Evolutionary conservation across 2,113 vertebrate genomes (phyloP).

Genomic region (Callaeas wilsoni): DNA sequence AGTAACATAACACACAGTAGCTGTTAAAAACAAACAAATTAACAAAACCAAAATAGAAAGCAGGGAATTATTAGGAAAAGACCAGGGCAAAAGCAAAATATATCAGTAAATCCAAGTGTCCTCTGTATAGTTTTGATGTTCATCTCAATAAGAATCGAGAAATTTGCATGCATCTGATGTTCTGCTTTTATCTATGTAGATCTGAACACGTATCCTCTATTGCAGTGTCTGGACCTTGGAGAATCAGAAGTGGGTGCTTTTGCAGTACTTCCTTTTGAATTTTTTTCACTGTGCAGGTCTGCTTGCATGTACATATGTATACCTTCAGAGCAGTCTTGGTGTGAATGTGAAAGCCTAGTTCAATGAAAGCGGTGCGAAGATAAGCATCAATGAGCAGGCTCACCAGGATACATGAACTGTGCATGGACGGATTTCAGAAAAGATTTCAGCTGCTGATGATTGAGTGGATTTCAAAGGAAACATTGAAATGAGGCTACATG

Average conservation of each 20-base stretch:
- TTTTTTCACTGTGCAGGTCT: not conserved
- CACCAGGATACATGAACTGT: conserved; percentile 29
- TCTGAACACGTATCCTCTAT: not conserved
- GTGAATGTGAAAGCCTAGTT: conserved; percentile 15
- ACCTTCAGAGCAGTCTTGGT: conserved; percentile 8
- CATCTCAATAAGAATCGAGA: not conserved
- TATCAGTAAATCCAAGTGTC: not conserved
- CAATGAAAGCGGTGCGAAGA: not conserved
- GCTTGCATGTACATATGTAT: not conserved
- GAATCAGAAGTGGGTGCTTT: not conserved
- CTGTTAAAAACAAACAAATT: conserved; percentile 6
- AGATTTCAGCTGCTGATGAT: conserved; percentile 41
- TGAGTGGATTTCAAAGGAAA: conserved; percentile 54
- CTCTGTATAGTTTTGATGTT: not conserved
- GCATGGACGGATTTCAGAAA: conserved; percentile 24
- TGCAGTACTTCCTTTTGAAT: not conserved
- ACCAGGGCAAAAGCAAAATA: not conserved
- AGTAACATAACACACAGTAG: not conserved
- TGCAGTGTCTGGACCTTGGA: not conserved
- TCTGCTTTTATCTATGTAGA: not conserved
- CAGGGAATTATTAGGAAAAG: not conserved
- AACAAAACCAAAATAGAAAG: not conserved
- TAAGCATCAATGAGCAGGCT: conserved; percentile 36
- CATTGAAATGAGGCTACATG: conserved; percentile 7
- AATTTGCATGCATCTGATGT: not conserved